phyloP scores from a whole-genome alignment of 1,140 invertebrate genomes.

The Wasmannia auropunctata region DNA sequence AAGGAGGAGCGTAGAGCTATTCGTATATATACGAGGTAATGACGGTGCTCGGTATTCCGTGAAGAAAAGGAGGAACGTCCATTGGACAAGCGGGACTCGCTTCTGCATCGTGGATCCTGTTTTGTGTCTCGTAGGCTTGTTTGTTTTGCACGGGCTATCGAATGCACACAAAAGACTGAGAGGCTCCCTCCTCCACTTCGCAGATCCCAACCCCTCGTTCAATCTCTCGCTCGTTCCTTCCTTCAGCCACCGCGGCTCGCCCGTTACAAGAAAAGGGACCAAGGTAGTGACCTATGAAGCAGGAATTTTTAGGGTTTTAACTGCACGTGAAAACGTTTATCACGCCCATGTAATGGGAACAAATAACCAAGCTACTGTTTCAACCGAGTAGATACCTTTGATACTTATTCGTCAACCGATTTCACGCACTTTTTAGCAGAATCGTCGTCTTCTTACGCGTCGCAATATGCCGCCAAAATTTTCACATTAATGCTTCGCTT shows the following conservation, averaged over 20 bases:
- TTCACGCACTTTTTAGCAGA: neutral
- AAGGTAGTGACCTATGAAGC: conserved; percentile 5
- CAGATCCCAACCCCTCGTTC: conserved; percentile 32
- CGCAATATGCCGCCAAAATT: neutral
- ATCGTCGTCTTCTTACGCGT: neutral
- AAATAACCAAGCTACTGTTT: neutral
- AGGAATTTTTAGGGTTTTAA: conserved; percentile 41
- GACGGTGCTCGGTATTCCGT: conserved; percentile 73
- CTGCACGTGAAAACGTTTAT: conserved; percentile 14
- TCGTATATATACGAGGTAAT: conserved; percentile 72
- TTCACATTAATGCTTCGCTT: neutral
- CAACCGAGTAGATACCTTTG: neutral
- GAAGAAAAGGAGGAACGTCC: conserved; percentile 75
- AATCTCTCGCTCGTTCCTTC: conserved; percentile 36
- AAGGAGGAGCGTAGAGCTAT: conserved; percentile 40
- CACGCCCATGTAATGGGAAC: neutral
- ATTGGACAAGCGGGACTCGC: conserved; percentile 61
- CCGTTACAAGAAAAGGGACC: conserved; percentile 32
- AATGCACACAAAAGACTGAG: conserved; percentile 74
- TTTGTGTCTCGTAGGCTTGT: conserved; percentile 77
- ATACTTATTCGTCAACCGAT: neutral
- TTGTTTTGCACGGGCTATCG: conserved; percentile 78
- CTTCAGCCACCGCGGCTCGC: neutral
- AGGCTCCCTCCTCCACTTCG: conserved; percentile 16
- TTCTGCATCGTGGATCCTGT: conserved; percentile 69